Conservation (phyloP, 2,797 vertebrate genomes). For the Coregonus suidteri region DNA sequence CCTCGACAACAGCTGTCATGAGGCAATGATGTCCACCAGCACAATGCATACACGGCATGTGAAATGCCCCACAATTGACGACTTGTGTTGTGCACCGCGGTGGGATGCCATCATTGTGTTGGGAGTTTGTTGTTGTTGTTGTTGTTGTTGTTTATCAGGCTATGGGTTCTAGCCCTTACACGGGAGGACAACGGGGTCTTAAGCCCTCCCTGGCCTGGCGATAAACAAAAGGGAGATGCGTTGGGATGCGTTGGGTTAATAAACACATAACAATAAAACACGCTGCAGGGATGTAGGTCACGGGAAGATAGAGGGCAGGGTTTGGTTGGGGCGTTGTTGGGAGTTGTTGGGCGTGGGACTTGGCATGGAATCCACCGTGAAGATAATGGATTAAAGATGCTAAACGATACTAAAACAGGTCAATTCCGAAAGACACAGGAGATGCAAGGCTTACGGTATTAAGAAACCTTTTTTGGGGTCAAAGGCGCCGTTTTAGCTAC, state of each 20-base stretch:
- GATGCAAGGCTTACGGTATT: not conserved
- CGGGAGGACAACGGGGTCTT: constrained; percentile 27
- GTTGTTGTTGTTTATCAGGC: constrained; percentile 51
- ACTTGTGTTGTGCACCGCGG: constrained; percentile 61
- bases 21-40: constrained; percentile 75
- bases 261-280: constrained; percentile 43
- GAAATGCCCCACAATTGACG: constrained; percentile 72
- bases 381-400: too few species aligned
- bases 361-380: too few species aligned
- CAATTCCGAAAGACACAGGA: not conserved
- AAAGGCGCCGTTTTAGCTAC: not conserved
- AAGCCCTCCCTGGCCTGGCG: constrained; percentile 48
- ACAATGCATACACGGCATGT: constrained; percentile 66
- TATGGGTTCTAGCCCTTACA: constrained; percentile 38
- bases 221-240: constrained; percentile 55
- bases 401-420: not conserved
- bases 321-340: not conserved
- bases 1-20: constrained; percentile 77
- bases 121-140: constrained; percentile 52
- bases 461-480: not conserved
- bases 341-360: too few species aligned
- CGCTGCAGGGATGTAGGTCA: constrained; percentile 61
- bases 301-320: constrained; percentile 49
- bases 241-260: constrained; percentile 28
- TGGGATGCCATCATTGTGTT: constrained; percentile 73